These are phyloP conservation scores for Hetaerina americana DNA, from an alignment of 1,140 invertebrate genomes.

Conservation along the genomic window DNA sequence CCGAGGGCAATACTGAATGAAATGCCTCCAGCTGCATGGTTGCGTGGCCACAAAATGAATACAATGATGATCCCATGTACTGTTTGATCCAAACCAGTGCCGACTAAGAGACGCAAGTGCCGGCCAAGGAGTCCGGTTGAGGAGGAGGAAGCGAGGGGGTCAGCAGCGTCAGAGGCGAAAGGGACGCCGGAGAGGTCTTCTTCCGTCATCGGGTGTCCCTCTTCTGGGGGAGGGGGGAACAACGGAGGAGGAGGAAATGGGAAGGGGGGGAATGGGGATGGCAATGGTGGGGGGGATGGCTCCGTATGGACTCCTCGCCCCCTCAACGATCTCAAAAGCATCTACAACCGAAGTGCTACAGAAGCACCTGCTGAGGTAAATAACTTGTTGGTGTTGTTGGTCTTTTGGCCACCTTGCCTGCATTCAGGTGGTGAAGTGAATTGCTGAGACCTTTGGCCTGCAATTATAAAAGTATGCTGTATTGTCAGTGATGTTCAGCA, in stretches of 20 bases:
- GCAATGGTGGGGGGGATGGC: constrained; percentile 44
- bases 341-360: constrained; percentile 76
- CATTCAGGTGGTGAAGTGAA: neutral
- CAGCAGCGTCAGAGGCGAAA: constrained; percentile 39
- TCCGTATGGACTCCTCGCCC: constrained; percentile 67
- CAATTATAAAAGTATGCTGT: no score
- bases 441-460: neutral
- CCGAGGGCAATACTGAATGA: no score
- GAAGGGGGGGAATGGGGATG: constrained; percentile 34
- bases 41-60: no score
- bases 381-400: no score
- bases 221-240: constrained; percentile 42
- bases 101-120: constrained; percentile 53
- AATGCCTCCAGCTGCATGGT: no score
- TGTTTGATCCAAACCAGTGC: no score
- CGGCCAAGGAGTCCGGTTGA: constrained; percentile 35
- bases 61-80: no score
- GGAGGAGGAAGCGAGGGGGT: constrained; percentile 38
- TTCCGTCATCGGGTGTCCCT: constrained; percentile 21
- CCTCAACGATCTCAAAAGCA: constrained; percentile 72
- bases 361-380: constrained; percentile 70
- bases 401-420: neutral
- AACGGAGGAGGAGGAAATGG: constrained; percentile 21
- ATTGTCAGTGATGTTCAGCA: no score
- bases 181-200: constrained; percentile 41